Percentiles rank a stretch among this genome's conserved stretches.
Conservation (phyloP, 2,797 vertebrate species). For the Liasis olivaceus region DNA sequence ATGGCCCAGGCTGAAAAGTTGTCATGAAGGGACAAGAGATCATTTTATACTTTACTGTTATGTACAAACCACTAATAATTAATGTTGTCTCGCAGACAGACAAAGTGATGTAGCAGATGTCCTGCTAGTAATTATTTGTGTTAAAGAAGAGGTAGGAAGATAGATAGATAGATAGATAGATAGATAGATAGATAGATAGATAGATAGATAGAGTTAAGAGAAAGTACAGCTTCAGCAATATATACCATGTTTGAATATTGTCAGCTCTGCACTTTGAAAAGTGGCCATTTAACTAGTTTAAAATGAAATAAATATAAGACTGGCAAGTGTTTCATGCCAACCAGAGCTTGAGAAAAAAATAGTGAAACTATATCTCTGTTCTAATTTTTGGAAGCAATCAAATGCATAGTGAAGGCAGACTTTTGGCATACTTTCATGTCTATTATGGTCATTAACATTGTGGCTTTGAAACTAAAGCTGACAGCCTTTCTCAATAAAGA, state of each 20-base stretch:
- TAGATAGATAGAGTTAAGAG: background rate
- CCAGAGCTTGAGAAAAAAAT: background rate
- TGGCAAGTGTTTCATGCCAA: background rate
- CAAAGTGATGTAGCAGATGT: background rate
- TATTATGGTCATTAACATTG: conserved; percentile 29
- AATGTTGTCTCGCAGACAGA: background rate
- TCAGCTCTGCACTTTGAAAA: background rate
- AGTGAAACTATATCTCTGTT: background rate
- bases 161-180: background rate
- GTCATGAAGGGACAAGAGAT: background rate
- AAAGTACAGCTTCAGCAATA: background rate
- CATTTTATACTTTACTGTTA: background rate
- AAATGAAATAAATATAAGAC: background rate
- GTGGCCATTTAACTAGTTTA: background rate
- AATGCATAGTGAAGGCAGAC: background rate
- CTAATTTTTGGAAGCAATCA: background rate
- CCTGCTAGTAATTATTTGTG: background rate
- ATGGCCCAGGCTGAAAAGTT: background rate
- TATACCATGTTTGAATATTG: background rate
- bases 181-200: too few relatives aligned
- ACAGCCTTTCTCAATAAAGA: conserved; percentile 18
- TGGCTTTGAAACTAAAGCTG: conserved; percentile 22
- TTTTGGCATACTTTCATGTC: conserved; percentile 4
- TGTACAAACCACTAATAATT: background rate
- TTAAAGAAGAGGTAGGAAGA: background rate